A percentile compares a stretch with the other conserved stretches of the same genome.
Evolutionary conservation across 2,797 vertebrate genomes (phyloP).

Genomic region (Astyanax mexicanus): DNA sequence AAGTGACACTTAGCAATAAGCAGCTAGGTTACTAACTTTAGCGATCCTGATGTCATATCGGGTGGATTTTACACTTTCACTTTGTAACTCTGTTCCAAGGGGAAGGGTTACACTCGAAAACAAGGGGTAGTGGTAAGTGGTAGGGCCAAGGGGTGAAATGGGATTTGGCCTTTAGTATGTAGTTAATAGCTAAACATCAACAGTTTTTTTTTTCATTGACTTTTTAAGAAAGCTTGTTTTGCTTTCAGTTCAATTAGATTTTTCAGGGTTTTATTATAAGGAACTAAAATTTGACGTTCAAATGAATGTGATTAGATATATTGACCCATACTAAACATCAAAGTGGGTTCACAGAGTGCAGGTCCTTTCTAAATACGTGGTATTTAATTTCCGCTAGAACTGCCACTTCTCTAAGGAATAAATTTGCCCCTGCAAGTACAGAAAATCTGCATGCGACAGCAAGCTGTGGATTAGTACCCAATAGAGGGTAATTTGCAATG

Average conservation of each 20-base stretch:
- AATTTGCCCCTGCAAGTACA: constrained; percentile 22
- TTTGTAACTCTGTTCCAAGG: no score
- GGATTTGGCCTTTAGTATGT: no score
- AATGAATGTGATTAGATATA: not conserved
- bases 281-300: not conserved
- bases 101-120: no score
- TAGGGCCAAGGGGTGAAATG: no score
- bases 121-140: no score
- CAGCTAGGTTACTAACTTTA: no score
- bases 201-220: no score
- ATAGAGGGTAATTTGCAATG: constrained; percentile 37
- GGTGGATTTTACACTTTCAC: no score
- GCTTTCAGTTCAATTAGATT: not conserved
- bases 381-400: constrained; percentile 25
- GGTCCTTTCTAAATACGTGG: not conserved
- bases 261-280: not conserved
- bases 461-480: constrained; percentile 34
- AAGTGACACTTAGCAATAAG: no score
- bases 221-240: not conserved
- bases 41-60: no score
- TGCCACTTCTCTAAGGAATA: constrained; percentile 13
- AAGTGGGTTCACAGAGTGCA: not conserved
- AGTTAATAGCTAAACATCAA: no score
- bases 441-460: constrained; percentile 33
- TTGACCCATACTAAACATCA: not conserved